phyloP scores from a whole-genome alignment of 2,797 vertebrate genomes.

The Ceyx erithaca region DNA sequence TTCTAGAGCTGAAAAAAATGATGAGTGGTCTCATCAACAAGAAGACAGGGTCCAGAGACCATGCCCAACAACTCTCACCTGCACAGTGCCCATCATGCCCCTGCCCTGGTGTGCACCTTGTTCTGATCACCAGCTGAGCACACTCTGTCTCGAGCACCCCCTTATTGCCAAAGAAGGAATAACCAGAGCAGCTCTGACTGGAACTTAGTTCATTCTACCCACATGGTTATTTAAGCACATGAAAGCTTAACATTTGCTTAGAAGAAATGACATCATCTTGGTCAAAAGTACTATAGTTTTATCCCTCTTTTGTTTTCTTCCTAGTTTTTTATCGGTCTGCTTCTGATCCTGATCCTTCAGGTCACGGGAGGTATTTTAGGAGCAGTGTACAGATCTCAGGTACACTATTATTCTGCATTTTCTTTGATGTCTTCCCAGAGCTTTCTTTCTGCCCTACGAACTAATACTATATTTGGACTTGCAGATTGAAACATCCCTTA shows the following conservation, averaged over 20 bases:
- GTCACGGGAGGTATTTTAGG: conserved; percentile 84
- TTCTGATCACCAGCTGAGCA: neutral
- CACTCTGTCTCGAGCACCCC: rapidly evolving
- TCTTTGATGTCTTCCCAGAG: neutral
- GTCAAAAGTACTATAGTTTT: neutral
- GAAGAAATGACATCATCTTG: neutral
- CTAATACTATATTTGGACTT: conserved; percentile 31
- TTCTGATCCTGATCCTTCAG: conserved; percentile 88
- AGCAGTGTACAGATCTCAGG: conserved; percentile 74
- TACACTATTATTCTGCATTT: conserved; percentile 40
- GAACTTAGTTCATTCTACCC: neutral
- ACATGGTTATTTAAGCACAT: neutral
- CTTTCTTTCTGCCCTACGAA: neutral
- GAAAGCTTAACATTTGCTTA: neutral
- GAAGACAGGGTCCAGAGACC: neutral
- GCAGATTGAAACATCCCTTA: conserved; percentile 41
- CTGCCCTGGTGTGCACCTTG: neutral
- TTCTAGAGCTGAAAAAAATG: neutral
- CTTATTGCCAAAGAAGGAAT: neutral
- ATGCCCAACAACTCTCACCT: neutral
- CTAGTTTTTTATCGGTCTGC: conserved; percentile 89
- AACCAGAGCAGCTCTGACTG: neutral
- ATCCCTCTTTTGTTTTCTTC: neutral
- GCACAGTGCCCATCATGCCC: neutral
- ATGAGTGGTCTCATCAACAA: neutral